phyloP scores from a whole-genome alignment of 1,140 invertebrate species.

The Brachionus asplanchnoidis region DNA sequence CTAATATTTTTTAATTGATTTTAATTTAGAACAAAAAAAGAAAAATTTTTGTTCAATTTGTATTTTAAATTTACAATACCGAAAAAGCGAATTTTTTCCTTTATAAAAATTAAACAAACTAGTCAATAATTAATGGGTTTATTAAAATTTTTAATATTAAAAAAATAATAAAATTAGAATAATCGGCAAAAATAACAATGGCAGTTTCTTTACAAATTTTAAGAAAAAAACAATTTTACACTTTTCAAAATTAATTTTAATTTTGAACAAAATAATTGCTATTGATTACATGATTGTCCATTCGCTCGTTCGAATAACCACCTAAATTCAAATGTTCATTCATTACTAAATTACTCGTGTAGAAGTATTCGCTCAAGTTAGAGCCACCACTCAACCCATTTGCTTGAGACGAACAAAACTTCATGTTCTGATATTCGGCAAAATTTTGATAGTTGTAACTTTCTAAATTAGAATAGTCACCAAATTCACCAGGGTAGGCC shows the following conservation, averaged over 20 bases:
- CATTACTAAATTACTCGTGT: background rate
- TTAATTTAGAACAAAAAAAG: too few relatives aligned
- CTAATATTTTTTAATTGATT: too few relatives aligned
- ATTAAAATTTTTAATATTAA: background rate
- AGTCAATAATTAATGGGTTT: background rate
- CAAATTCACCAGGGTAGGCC: background rate
- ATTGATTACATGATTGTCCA: background rate
- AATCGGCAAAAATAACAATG: background rate
- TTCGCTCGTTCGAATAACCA: background rate
- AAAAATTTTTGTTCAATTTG: too few relatives aligned
- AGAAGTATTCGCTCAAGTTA: background rate
- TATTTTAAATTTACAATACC: too few relatives aligned
- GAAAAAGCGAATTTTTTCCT: too few relatives aligned
- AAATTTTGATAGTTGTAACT: slow-evolving; percentile 16
- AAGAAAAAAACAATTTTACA: background rate
- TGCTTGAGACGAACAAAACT: background rate
- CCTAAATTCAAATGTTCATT: background rate
- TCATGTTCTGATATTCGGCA: background rate
- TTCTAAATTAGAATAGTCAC: background rate
- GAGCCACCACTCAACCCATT: background rate
- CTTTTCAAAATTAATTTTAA: background rate
- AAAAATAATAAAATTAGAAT: background rate
- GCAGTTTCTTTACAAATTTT: background rate
- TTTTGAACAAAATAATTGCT: slow-evolving; percentile 3
- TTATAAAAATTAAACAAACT: background rate